These are phyloP conservation scores for Alsophila aescularia DNA, from an alignment of 2,888 invertebrate species.

Conservation along the genomic window DNA sequence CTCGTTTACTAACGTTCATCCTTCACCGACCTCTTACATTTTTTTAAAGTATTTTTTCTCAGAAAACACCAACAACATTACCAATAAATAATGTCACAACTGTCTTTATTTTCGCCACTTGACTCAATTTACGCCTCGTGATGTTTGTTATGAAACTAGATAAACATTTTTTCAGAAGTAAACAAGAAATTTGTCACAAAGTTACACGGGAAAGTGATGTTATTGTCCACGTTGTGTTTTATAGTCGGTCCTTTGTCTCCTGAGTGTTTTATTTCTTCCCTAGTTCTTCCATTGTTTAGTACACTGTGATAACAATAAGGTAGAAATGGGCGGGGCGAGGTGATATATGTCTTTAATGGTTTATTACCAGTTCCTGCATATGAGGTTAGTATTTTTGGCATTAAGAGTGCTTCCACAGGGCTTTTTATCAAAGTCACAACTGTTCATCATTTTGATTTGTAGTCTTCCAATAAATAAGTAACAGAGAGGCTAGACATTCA, in stretches of 20 bases:
- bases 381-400: not conserved
- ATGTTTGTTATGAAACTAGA: slow-evolving; percentile 31
- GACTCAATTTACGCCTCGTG: slow-evolving; percentile 26
- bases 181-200: slow-evolving; percentile 23
- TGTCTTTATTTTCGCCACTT: not conserved
- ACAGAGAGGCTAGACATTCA: no score
- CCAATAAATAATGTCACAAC: not conserved
- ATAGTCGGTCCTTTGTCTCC: slow-evolving; percentile 20
- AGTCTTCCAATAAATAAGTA: no score
- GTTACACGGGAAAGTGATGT: slow-evolving; percentile 31
- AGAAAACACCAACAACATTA: not conserved
- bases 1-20: no score
- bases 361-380: not conserved
- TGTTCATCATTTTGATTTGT: no score
- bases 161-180: slow-evolving; percentile 32
- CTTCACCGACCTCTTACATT: no score
- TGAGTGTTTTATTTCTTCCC: slow-evolving; percentile 6
- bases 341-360: not conserved
- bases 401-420: no score
- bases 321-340: not conserved
- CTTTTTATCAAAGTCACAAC: no score
- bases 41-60: no score
- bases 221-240: slow-evolving; percentile 28
- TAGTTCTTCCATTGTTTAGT: slow-evolving; percentile 19
- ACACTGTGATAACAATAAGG: slow-evolving; percentile 1